Percentiles rank a stretch among this genome's conserved stretches.
These are phyloP conservation scores for Drosophila merina DNA, from an alignment of 2,888 invertebrate genomes.

Conservation along the genomic window DNA sequence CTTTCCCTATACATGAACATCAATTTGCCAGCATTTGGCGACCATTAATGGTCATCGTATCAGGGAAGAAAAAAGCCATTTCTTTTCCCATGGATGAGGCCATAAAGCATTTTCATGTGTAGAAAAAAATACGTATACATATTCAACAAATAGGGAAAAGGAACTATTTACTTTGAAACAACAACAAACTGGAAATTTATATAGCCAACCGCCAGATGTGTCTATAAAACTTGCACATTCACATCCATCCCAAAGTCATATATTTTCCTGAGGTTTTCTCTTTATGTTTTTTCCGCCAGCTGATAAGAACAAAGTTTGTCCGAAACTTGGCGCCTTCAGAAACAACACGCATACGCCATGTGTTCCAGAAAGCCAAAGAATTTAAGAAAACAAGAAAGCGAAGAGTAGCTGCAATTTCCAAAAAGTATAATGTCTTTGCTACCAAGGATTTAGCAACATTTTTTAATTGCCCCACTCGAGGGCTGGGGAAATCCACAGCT, in stretches of 20 bases:
- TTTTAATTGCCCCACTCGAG: conserved; percentile 58
- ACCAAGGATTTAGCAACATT: conserved; percentile 49
- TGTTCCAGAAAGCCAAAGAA: conserved; percentile 41
- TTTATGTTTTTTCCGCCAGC: conserved; percentile 57
- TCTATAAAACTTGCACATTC: conserved; percentile 49
- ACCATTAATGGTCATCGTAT: conserved; percentile 57
- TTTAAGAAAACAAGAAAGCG: conserved; percentile 1
- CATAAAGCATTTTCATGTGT: conserved; percentile 35
- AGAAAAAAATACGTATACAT: conserved; percentile 6
- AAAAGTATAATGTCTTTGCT: conserved; percentile 46
- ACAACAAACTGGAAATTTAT: conserved; percentile 44
- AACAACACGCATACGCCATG: conserved; percentile 72
- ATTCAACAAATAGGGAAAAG: conserved; percentile 45
- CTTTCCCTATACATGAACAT: conserved; percentile 38
- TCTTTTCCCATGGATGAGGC: conserved; percentile 20
- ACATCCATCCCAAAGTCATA: conserved; percentile 13
- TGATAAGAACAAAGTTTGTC: conserved; percentile 63
- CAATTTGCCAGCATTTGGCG: conserved; percentile 45
- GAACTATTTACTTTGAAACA: conserved; percentile 44
- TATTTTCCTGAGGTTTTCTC: conserved; percentile 26
- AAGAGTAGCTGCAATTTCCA: conserved; percentile 27
- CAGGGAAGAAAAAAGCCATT: conserved; percentile 4
- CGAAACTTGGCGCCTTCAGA: conserved; percentile 52
- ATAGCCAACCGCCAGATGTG: conserved; percentile 42
- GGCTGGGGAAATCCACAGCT: conserved; percentile 32